Percentiles rank a stretch among this genome's conserved stretches.
Conservation (phyloP, 2,113 vertebrate genomes). For the Limnothrissa miodon region DNA sequence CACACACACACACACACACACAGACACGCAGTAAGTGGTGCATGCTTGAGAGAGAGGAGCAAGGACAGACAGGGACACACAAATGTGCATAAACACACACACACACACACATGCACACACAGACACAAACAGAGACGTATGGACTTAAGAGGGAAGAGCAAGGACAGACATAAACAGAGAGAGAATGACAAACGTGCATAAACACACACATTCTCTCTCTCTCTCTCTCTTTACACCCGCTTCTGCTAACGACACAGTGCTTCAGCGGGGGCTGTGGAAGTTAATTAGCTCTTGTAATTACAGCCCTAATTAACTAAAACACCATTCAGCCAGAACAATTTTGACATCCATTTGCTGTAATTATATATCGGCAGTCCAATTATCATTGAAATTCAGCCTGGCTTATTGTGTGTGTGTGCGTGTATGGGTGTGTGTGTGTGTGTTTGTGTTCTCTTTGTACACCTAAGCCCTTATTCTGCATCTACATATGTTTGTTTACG, state of each 20-base stretch:
- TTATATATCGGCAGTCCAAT: conserved; percentile 77
- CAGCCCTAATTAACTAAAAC: conserved; percentile 85
- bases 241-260: conserved; percentile 60
- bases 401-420: conserved; percentile 19
- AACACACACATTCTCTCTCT: conserved; percentile 22
- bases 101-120: background rate
- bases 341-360: conserved; percentile 84
- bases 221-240: conserved; percentile 36
- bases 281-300: conserved; percentile 84
- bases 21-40: no score
- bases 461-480: background rate
- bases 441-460: background rate
- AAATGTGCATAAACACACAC: background rate
- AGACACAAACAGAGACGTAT: background rate
- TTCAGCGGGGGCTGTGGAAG: conserved; percentile 70
- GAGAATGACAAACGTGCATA: conserved; percentile 38
- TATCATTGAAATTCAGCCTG: conserved; percentile 76
- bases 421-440: background rate
- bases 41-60: no score
- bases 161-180: background rate
- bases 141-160: no score
- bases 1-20: background rate
- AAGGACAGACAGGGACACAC: background rate
- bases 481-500: conserved; percentile 16
- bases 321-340: conserved; percentile 81